Conservation (phyloP, 2,113 vertebrate species). For the Cisticola juncidis region DNA sequence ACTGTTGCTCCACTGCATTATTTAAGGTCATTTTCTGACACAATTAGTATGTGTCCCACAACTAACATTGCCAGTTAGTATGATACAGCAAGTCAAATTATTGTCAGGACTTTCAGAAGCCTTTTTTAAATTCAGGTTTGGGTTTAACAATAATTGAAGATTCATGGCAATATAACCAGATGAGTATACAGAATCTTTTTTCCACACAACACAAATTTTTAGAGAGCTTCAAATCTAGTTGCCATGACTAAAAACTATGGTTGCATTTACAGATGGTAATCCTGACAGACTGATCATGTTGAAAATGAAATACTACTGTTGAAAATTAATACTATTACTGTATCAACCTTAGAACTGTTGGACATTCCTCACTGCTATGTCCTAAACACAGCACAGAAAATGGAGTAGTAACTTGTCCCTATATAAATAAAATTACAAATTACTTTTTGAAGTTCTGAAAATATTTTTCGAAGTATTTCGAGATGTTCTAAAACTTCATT, state of each 20-base stretch:
- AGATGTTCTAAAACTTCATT: background rate
- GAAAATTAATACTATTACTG: background rate
- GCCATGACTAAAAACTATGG: background rate
- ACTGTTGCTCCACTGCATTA: background rate
- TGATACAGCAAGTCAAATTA: background rate
- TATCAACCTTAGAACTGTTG: background rate
- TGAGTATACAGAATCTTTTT: background rate
- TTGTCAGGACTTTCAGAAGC: background rate
- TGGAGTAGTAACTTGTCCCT: background rate
- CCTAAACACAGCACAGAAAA: background rate
- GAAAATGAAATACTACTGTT: background rate
- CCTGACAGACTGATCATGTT: background rate
- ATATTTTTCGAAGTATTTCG: background rate
- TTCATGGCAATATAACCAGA: background rate
- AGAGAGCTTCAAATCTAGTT: background rate
- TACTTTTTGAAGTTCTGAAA: background rate
- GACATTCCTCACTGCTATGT: background rate
- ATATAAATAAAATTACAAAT: background rate
- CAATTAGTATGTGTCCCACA: background rate
- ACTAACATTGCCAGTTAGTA: background rate
- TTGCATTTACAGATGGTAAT: background rate
- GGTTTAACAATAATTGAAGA: background rate
- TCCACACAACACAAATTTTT: background rate
- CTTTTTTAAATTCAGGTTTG: background rate
- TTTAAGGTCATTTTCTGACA: background rate